These are phyloP conservation scores for Andricus quercusramuli DNA, from an alignment of 2,888 invertebrate species.

Conservation along the genomic window DNA sequence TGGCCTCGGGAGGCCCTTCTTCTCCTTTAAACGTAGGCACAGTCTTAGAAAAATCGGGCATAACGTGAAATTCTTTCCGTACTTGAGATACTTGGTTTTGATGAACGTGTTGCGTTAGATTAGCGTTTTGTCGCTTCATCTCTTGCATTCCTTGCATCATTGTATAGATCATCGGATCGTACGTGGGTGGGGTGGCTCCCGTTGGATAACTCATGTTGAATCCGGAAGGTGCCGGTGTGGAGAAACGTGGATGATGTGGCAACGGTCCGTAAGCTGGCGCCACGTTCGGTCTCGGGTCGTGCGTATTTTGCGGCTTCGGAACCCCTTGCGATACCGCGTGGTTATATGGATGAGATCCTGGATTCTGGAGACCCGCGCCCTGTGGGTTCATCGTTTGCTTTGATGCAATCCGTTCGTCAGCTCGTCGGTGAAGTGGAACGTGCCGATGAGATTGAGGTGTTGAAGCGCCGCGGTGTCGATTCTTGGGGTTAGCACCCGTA, in stretches of 20 bases:
- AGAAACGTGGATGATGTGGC: too few relatives aligned
- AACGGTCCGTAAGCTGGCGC: neutral
- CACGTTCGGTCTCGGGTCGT: neutral
- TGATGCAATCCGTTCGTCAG: neutral
- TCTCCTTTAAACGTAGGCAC: slow-evolving; percentile 47
- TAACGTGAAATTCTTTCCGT: too few relatives aligned
- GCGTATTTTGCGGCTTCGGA: neutral
- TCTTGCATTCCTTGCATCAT: neutral
- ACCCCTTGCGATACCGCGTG: neutral
- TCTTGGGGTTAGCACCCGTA: neutral
- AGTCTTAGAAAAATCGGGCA: slow-evolving; percentile 50
- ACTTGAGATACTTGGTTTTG: too few relatives aligned
- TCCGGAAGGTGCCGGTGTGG: too few relatives aligned
- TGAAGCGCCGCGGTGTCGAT: neutral
- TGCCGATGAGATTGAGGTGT: neutral
- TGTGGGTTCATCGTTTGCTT: neutral
- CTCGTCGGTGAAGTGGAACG: neutral
- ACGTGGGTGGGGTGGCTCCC: neutral
- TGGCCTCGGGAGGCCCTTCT: slow-evolving; percentile 47
- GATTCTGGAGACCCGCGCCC: slow-evolving; percentile 26
- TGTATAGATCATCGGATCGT: neutral
- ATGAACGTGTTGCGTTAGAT: too few relatives aligned
- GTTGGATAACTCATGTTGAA: too few relatives aligned
- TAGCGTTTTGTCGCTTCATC: neutral
- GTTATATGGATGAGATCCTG: neutral